Evolutionary conservation across 2,888 invertebrate species (phyloP), one percentile per base, ranked within the genome.

Genomic region (Allacma fusca): DNA sequence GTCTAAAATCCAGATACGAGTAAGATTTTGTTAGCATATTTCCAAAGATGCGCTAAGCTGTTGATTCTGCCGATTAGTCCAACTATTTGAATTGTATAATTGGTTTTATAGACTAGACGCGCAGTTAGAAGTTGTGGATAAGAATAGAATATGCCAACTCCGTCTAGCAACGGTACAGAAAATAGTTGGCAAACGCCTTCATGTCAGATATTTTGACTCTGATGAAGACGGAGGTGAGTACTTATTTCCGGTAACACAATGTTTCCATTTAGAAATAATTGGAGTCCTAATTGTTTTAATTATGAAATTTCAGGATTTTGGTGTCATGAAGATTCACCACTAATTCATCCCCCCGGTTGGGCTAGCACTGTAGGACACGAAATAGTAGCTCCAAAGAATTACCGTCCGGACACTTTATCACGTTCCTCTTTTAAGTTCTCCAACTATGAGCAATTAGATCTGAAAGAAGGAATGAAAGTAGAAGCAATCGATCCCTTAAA

Each of bases 401-500:
- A 96, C 86, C 87, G 71, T 26, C 84, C 84, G 1, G 74, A 78
- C 72, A 40, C 79, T 62, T 77, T 84, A 34, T 81, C 79, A 0
- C 75, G 34, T 1, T 64, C 64, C n/a, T 24, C 79, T n/a, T 78
- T 74, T 12, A 77, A 75, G 44, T 77, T 79, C 43, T 79, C 78
- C 0, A 78, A 79, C 26, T 81, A 76, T 73, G 80, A 79, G n/a
- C 74, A 81, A 50, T 72, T 82, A 92, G 79, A 92, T 92, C 95
- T 96, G 85, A 87, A 91, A 68, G 92, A 92, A 83, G 96, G 97
- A 64, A 95, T 96, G 95, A 97, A 97, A 87, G 88, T 99, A 50
- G 98, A 99, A 89, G 97, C 98, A 0, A 95, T 98, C 78, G 98
- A 99, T 89, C 98, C 98, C 0, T 88, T 98, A 1, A 98, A 98